Conservation (phyloP, 2,113 vertebrate species). For the Thermophis baileyi region DNA sequence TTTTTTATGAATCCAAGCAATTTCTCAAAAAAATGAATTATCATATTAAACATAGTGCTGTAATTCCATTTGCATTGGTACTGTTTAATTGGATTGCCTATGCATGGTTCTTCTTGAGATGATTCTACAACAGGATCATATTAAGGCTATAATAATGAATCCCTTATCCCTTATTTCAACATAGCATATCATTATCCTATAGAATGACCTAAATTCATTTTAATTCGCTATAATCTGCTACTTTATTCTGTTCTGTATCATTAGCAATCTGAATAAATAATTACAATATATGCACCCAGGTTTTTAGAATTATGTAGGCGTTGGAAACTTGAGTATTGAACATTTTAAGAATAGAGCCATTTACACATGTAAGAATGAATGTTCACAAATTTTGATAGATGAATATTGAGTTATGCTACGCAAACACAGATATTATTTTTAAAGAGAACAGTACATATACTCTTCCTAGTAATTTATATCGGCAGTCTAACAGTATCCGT, state of each 20-base stretch:
- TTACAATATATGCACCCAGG: constrained; percentile 13
- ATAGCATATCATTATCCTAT: not conserved
- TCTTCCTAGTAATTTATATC: not conserved
- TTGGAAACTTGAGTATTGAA: not conserved
- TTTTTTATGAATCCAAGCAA: not conserved
- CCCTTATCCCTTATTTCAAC: constrained; percentile 11
- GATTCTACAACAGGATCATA: not conserved
- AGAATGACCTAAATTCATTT: constrained; percentile 1
- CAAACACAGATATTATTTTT: not conserved
- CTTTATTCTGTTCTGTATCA: constrained; percentile 11
- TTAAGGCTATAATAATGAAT: not conserved
- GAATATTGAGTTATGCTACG: not conserved
- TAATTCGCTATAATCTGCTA: constrained; percentile 19
- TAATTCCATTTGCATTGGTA: not conserved
- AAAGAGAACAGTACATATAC: not conserved
- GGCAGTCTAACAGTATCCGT: not conserved
- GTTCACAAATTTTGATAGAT: not conserved
- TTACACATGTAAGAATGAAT: not conserved
- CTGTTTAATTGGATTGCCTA: not conserved
- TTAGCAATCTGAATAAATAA: constrained; percentile 22
- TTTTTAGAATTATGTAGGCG: not conserved
- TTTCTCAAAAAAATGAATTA: not conserved
- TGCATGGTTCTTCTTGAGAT: not conserved
- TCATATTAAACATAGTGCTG: not conserved
- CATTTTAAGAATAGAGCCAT: not conserved